Evolutionary conservation across 2,113 vertebrate species (phyloP).

Genomic region (Malurus elegans): DNA sequence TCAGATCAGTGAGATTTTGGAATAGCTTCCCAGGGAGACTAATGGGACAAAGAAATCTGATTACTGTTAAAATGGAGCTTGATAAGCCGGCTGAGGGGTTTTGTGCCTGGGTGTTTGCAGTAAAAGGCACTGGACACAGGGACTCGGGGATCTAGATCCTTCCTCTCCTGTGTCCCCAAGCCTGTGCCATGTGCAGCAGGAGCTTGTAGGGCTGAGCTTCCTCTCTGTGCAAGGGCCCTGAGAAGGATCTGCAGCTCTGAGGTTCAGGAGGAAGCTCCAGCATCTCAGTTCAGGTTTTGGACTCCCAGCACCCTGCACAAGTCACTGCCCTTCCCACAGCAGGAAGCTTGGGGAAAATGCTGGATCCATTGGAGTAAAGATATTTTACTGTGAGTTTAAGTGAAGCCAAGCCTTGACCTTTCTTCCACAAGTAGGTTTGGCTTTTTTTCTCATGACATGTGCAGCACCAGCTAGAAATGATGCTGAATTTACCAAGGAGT

Average conservation of each 20-base stretch:
- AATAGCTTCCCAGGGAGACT: conserved; percentile 29
- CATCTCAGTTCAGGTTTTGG: neutral
- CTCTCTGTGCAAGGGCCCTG: neutral
- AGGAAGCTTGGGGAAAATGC: neutral
- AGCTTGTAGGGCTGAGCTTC: neutral
- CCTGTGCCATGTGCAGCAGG: neutral
- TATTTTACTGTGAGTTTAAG: neutral
- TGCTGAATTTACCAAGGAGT: neutral
- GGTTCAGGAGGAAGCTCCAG: neutral
- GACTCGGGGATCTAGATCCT: neutral
- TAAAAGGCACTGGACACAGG: neutral
- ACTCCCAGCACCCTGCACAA: neutral
- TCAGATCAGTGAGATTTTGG: conserved; percentile 35
- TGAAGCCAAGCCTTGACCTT: neutral
- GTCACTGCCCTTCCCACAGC: neutral
- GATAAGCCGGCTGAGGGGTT: neutral
- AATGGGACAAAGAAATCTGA: conserved; percentile 54
- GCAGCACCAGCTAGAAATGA: neutral
- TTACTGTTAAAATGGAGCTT: conserved; percentile 33
- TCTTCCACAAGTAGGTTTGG: neutral
- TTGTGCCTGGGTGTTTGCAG: neutral
- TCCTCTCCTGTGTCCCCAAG: neutral
- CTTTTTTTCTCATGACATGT: neutral
- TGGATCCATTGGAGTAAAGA: neutral
- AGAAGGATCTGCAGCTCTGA: neutral